A percentile compares a stretch with the other conserved stretches of the same genome.
These are phyloP conservation scores for Drosophila kambysellisi DNA, from an alignment of 2,888 invertebrate species.

Conservation along the genomic window DNA sequence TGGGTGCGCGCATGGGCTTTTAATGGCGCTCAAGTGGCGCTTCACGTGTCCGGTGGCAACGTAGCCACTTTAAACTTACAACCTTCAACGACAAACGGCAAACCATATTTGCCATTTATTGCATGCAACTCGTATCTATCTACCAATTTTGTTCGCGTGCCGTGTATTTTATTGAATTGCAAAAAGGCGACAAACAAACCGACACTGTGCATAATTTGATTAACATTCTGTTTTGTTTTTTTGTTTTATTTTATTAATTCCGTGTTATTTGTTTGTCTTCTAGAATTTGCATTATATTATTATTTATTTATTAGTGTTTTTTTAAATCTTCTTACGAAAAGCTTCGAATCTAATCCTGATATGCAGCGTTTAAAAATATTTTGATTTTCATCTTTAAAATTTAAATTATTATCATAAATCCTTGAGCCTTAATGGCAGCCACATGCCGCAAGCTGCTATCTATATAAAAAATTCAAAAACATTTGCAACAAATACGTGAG, in stretches of 20 bases:
- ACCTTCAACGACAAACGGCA: conserved; percentile 18
- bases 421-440: background rate
- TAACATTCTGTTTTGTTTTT: background rate
- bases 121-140: background rate
- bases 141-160: conserved; percentile 21
- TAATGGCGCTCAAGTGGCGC: conserved; percentile 44
- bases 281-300: background rate
- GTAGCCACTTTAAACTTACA: conserved; percentile 45
- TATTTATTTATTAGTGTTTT: background rate
- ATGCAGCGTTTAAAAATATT: background rate
- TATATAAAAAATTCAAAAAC: too few relatives aligned
- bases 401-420: background rate
- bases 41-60: conserved; percentile 54
- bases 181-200: background rate
- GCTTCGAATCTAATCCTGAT: background rate
- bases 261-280: background rate
- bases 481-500: background rate
- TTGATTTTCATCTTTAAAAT: background rate
- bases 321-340: background rate
- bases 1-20: conserved; percentile 10
- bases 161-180: conserved; percentile 21
- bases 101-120: conserved; percentile 10
- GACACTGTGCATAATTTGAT: background rate
- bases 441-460: background rate
- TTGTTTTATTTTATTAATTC: background rate